Evolutionary conservation across 2,797 vertebrate species (phyloP).

Genomic region (Dallia pectoralis): DNA sequence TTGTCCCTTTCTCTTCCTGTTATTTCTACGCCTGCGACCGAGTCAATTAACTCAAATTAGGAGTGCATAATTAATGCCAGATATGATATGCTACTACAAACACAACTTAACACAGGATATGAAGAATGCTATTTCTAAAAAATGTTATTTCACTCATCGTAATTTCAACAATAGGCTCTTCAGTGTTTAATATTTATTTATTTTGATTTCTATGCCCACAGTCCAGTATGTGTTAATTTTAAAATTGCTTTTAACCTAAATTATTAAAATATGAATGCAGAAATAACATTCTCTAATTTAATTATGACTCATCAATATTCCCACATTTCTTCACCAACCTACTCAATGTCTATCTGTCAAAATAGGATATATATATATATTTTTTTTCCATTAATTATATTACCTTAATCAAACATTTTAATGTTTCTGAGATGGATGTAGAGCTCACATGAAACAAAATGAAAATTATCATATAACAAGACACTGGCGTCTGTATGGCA

Average conservation of each 20-base stretch:
- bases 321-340: neutral
- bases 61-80: slow-evolving; percentile 63
- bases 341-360: neutral
- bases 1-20: slow-evolving; percentile 22
- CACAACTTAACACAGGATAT: slow-evolving; percentile 55
- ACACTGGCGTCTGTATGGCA: neutral
- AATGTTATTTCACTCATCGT: neutral
- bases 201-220: neutral
- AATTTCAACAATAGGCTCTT: neutral
- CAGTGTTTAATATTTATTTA: neutral
- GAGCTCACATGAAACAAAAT: neutral
- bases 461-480: neutral
- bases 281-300: neutral
- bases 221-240: neutral
- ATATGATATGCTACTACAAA: slow-evolving; percentile 38
- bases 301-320: neutral
- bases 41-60: slow-evolving; percentile 64
- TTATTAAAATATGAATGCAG: neutral
- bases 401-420: neutral
- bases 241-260: neutral
- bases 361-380: neutral
- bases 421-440: neutral
- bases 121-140: neutral
- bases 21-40: slow-evolving; percentile 54
- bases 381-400: no score